A percentile compares a stretch with the other conserved stretches of the same genome.
Evolutionary conservation across 2,797 vertebrate genomes (phyloP).

Genomic region (Rhodeus uyekii): DNA sequence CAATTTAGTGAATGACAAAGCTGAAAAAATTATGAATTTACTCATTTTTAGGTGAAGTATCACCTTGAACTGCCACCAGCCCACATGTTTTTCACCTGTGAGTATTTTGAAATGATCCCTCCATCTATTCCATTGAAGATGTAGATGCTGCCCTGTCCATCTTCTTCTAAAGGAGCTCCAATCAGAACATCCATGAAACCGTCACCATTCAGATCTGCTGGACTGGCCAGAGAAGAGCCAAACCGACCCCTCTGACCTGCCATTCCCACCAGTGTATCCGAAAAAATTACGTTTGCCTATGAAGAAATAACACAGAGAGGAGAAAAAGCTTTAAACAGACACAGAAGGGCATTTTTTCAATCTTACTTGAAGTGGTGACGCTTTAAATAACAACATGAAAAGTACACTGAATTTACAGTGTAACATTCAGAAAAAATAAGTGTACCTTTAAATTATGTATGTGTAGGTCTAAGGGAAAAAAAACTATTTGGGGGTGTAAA

Average conservation of each 20-base stretch:
- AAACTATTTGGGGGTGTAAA: no score
- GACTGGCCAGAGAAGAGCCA: slow-evolving; percentile 73
- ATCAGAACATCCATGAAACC: slow-evolving; percentile 72
- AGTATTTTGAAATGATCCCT: slow-evolving; percentile 59
- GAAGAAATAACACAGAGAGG: not conserved
- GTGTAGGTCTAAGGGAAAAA: no score
- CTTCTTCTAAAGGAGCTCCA: slow-evolving; percentile 78
- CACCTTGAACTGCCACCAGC: not conserved
- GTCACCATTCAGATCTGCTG: slow-evolving; percentile 76
- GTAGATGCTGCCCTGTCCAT: slow-evolving; percentile 75
- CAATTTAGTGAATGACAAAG: fast-evolving
- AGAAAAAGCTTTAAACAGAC: fast-evolving
- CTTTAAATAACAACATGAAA: no score
- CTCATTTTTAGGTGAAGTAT: not conserved
- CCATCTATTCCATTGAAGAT: slow-evolving; percentile 68
- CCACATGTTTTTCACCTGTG: slow-evolving; percentile 66
- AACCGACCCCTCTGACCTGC: slow-evolving; percentile 68
- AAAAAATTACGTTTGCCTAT: fast-evolving
- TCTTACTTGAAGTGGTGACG: not conserved
- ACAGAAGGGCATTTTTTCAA: not conserved
- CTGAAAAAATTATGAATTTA: not conserved
- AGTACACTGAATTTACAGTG: no score
- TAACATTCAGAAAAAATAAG: no score
- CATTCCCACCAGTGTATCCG: slow-evolving; percentile 58
- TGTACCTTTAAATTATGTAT: no score